Evolutionary conservation across 2,888 invertebrate genomes (phyloP).

Genomic region (Apodemia duryi): DNA sequence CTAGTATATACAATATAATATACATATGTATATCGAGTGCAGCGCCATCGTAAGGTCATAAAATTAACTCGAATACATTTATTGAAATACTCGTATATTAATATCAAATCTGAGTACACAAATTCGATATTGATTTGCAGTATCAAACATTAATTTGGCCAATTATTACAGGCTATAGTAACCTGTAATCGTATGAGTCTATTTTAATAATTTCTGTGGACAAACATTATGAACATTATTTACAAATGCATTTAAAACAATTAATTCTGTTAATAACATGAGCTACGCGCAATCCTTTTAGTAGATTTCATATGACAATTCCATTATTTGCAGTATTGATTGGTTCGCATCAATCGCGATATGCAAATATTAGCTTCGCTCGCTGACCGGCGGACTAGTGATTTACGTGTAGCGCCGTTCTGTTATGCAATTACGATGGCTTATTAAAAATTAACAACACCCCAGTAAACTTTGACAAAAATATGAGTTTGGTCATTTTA

Average conservation of each 20-base stretch:
- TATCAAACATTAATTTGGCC: conserved; percentile 21
- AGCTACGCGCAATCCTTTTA: conserved; percentile 51
- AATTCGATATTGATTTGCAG: conserved; percentile 2
- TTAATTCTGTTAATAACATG: conserved; percentile 40
- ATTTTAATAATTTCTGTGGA: conserved; percentile 23
- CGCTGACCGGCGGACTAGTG: conserved; percentile 57
- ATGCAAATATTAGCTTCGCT: conserved; percentile 74
- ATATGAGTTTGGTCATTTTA: conserved; percentile 10
- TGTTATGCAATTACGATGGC: conserved; percentile 71
- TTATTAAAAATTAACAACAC: conserved; percentile 69
- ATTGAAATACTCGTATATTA: background rate
- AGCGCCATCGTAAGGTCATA: background rate
- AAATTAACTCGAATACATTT: background rate
- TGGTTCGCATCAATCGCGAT: conserved; percentile 75
- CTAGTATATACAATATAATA: no score
- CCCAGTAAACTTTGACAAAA: conserved; percentile 26
- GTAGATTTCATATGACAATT: conserved; percentile 65
- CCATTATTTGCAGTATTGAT: conserved; percentile 77
- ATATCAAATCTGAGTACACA: background rate
- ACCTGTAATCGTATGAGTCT: conserved; percentile 2
- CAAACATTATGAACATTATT: conserved; percentile 30
- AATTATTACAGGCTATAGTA: conserved; percentile 20
- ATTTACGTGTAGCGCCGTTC: conserved; percentile 65
- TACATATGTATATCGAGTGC: no score
- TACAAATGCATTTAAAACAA: conserved; percentile 36